Base-by-base conservation (phyloP, 2,888 invertebrate genomes). In the Syrphus vitripennis region DNA sequence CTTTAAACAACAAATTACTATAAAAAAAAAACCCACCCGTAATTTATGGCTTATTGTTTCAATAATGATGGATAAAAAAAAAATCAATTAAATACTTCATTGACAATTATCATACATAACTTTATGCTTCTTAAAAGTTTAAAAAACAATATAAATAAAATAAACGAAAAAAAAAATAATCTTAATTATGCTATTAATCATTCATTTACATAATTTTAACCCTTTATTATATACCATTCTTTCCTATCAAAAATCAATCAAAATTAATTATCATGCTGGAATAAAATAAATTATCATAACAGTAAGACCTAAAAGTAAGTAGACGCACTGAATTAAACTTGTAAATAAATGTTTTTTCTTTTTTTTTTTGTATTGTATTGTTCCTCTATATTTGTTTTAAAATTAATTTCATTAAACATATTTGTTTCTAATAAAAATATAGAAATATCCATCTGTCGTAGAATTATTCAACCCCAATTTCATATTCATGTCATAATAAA, bases 241-340 rank as follows among this genome's bases (percentile, higher is more conserved):
- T 21, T 74, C 79, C 63, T 69, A 74, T 74, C 78, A 74, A 34
- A 45, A 59, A 37, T 59, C 48, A 80, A n/a, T 37, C 31, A 29
- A 55, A 70, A 69, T 45, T 61, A 42, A 31, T 21, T 72, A 78
- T 45, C 53, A 74, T 63, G 72, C 74, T 79, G 83, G 79, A 78
- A 70, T 69, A 59, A 14, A 63, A 74, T 78, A 14, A 63, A 74
- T 78, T 69, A 61, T 78, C 78, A 77, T 86, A 77, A 83, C 83
- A 87, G 87, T 87, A 76, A 83, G 87, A 69, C 87, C 87, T 63
- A 87, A 87, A 87, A 87, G 87, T 87, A 83, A 87, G 87, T 87
- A 87, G 70, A 80, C 65, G 59, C 59, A 81, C 42, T 71, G 19
- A 55, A 50, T 29, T 34, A 37, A 61, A 29, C 14, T 55, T 42